Base-by-base conservation (phyloP, 2,113 vertebrate species). In the Austrofundulus limnaeus region DNA sequence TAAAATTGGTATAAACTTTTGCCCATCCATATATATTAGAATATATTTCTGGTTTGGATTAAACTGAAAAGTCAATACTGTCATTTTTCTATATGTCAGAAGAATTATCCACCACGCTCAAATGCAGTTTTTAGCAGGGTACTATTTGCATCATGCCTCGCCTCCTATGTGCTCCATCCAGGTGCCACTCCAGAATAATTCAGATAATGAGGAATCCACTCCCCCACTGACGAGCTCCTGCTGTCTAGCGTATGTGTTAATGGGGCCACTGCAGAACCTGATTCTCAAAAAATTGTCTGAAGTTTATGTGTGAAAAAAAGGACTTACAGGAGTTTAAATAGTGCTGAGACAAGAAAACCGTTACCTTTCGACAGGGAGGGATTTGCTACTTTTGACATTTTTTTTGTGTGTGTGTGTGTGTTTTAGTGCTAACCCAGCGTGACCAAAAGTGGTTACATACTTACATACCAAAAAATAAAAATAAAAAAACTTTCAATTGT, bases 141-240 rank as follows among this genome's bases (percentile, higher is more conserved):
- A 41, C 21, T 24, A 5, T 56, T 17, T 25, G 31, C 54, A 42
- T 42, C 15, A 7, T 23, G 11, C 31, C n/a, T 20, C 9, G 9
- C 15, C 38, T 48, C 19, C 13, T 23, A 17, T 31, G 4, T 37
- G 43, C 28, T 47, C 58, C n/a, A 48, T 38, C 19, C 14, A 21
- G 58, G 58, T 48, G n/a, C 43, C 43, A 19, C 45, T 48, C 28
- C 28, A 47, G 46, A 61, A 49, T 49, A 38, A 49, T 61, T 61
- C 31, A 20, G 24, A 20, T 49, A 49, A 61, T 50, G 12, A 62
- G 47, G n/a, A 62, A 25, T 6, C 20, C 16, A 21, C 25, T 25
- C 47, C 60, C 47, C 16, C 47, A 48, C 43, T 17, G 37, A 50
- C 47, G 24, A 50, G 23, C 46, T 49, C 46, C 47, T 50, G 46